A percentile compares a stretch with the other conserved stretches of the same genome.
phyloP scores from a whole-genome alignment of 2,113 vertebrate species.

The Lasiurus cinereus region DNA sequence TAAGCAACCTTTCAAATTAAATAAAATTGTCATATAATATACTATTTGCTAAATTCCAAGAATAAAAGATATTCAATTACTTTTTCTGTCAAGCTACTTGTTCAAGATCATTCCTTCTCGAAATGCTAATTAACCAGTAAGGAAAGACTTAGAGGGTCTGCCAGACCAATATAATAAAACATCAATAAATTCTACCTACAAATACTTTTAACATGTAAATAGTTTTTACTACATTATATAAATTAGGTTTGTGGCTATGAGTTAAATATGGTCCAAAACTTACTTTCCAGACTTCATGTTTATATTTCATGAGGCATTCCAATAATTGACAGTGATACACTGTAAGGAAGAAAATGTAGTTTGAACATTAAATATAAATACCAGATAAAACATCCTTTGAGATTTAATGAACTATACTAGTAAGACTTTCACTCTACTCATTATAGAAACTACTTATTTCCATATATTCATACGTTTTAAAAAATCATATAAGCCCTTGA shows the following conservation, averaged over 20 bases:
- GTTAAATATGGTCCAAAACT: slow-evolving; percentile 81
- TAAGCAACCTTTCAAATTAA: slow-evolving; percentile 60
- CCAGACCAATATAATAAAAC: neutral
- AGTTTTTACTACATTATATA: slow-evolving; percentile 64
- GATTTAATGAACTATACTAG: slow-evolving; percentile 52
- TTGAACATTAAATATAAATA: slow-evolving; percentile 72
- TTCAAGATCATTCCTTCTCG: slow-evolving; percentile 59
- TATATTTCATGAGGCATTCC: slow-evolving; percentile 99
- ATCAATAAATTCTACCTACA: slow-evolving; percentile 61
- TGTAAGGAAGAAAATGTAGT: slow-evolving; percentile 86
- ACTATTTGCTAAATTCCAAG: slow-evolving; percentile 43
- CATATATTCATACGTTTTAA: slow-evolving; percentile 10
- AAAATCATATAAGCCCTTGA: slow-evolving; percentile 13
- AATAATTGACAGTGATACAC: slow-evolving; percentile 99
- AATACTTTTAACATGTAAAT: slow-evolving; percentile 64
- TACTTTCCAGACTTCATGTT: slow-evolving; percentile 99
- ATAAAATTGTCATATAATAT: slow-evolving; percentile 46
- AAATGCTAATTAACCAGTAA: slow-evolving; percentile 43
- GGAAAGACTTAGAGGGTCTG: slow-evolving; percentile 32
- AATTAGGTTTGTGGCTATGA: slow-evolving; percentile 68
- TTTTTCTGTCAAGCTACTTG: slow-evolving; percentile 49
- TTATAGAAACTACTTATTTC: slow-evolving; percentile 55
- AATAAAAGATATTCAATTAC: slow-evolving; percentile 50
- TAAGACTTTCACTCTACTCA: slow-evolving; percentile 48
- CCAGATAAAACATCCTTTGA: slow-evolving; percentile 61